Conservation (phyloP, 1,140 invertebrate species). For the Coboldia fuscipes region DNA sequence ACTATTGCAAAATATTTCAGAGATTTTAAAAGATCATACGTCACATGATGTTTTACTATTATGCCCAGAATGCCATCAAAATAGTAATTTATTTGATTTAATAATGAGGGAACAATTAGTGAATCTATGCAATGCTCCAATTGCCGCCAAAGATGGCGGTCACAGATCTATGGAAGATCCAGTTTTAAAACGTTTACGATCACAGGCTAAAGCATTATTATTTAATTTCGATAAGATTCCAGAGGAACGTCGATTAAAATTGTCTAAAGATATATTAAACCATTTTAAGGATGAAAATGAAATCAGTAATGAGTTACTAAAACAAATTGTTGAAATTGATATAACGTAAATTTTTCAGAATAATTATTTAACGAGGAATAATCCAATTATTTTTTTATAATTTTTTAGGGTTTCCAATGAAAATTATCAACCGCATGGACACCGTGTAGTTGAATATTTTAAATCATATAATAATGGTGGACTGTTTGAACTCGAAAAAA, state of each 20-base stretch:
- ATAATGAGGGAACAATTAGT: constrained; percentile 36
- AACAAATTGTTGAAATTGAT: constrained; percentile 21
- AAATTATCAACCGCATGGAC: constrained; percentile 36
- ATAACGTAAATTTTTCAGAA: constrained; percentile 10
- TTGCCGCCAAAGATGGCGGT: constrained; percentile 11
- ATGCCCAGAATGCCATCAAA: constrained; percentile 50
- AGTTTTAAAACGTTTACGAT: constrained; percentile 17
- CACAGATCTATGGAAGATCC: constrained; percentile 17
- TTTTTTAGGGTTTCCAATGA: constrained; percentile 23
- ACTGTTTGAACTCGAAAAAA: constrained; percentile 42
- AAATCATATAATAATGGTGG: constrained; percentile 26
- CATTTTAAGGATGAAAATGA: constrained; percentile 21
- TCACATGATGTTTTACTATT: constrained; percentile 65
- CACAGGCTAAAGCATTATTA: constrained; percentile 41
- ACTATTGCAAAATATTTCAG: constrained; percentile 14
- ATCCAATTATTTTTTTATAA: not conserved
- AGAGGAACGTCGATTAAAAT: constrained; percentile 22
- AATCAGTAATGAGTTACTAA: constrained; percentile 25
- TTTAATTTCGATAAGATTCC: constrained; percentile 28
- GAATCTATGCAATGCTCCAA: constrained; percentile 37
- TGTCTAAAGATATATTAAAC: constrained; percentile 25
- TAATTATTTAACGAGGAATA: constrained; percentile 1
- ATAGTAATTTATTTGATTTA: constrained; percentile 45
- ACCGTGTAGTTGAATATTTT: constrained; percentile 43
- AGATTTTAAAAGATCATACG: constrained; percentile 59